A percentile compares a stretch with the other conserved stretches of the same genome.
These are phyloP conservation scores for Champsocephalus gunnari DNA, from an alignment of 2,797 vertebrate species.

Conservation along the genomic window DNA sequence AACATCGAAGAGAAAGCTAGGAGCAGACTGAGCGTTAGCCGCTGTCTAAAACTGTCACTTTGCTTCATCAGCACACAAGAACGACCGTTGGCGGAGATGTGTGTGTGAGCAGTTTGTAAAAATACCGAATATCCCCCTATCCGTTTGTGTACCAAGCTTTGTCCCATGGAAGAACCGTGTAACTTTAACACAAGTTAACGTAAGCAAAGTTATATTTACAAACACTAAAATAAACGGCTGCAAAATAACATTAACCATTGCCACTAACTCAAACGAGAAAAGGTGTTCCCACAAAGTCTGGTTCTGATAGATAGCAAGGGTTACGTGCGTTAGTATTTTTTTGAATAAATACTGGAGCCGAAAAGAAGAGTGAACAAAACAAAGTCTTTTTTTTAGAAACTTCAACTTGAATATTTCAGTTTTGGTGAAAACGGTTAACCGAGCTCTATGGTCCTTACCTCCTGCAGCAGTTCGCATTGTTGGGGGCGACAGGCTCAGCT, in stretches of 20 bases:
- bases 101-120: constrained; percentile 1
- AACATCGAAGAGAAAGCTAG: background rate
- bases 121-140: background rate
- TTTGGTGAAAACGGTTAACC: background rate
- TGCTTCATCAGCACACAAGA: constrained; percentile 69
- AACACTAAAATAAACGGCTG: background rate
- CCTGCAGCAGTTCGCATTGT: constrained; percentile 68
- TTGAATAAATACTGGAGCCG: constrained; percentile 6
- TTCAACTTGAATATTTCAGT: constrained; percentile 15
- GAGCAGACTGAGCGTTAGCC: constrained; percentile 35
- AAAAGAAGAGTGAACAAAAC: constrained; percentile 5
- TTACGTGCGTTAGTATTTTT: background rate
- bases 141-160: background rate
- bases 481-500: constrained; percentile 52
- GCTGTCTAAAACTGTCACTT: constrained; percentile 74
- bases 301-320: rapidly evolving
- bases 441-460: constrained; percentile 67
- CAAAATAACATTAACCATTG: background rate
- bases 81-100: constrained; percentile 14
- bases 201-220: background rate
- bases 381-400: constrained; percentile 26
- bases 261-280: background rate
- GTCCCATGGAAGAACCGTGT: background rate
- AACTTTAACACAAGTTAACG: constrained; percentile 12
- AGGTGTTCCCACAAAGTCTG: background rate